Percentiles rank a stretch among this genome's conserved stretches.
Evolutionary conservation across 2,888 invertebrate genomes (phyloP).

Genomic region (Drosophila monieri): DNA sequence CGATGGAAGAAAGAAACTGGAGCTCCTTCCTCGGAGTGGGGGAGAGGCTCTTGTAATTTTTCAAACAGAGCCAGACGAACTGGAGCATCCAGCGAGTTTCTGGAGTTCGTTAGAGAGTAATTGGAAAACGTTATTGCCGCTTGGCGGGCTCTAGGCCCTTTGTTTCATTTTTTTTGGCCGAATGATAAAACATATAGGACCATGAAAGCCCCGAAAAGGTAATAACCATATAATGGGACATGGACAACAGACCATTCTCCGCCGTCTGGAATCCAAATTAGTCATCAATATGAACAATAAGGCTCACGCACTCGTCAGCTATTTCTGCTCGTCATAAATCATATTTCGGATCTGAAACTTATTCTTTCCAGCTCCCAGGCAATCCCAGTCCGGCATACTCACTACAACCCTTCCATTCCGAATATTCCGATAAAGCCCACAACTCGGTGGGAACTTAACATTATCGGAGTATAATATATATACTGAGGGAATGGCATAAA

Average conservation of each 20-base stretch:
- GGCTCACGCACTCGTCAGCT: slow-evolving; percentile 22
- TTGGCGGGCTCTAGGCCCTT: not conserved
- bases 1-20: slow-evolving; percentile 25
- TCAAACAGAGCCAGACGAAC: slow-evolving; percentile 26
- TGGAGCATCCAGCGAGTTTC: slow-evolving; percentile 43
- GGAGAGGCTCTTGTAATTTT: slow-evolving; percentile 9
- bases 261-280: slow-evolving; percentile 20
- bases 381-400: not conserved
- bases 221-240: slow-evolving; percentile 48
- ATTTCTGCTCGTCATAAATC: slow-evolving; percentile 4
- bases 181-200: slow-evolving; percentile 57
- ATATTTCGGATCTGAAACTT: slow-evolving; percentile 13
- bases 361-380: not conserved
- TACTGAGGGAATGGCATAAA: not conserved
- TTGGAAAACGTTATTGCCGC: slow-evolving; percentile 42
- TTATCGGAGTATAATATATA: not conserved
- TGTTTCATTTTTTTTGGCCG: slow-evolving; percentile 37
- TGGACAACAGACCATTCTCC: slow-evolving; percentile 2
- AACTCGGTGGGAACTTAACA: slow-evolving; percentile 30
- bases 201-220: slow-evolving; percentile 54
- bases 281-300: slow-evolving; percentile 38
- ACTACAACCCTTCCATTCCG: not conserved
- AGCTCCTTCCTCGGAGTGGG: slow-evolving; percentile 11
- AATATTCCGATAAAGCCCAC: not conserved
- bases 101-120: slow-evolving; percentile 48